A percentile compares a stretch with the other conserved stretches of the same genome.
These are phyloP conservation scores for Oncorhynchus clarkii DNA, from an alignment of 2,113 vertebrate genomes.

Conservation along the genomic window DNA sequence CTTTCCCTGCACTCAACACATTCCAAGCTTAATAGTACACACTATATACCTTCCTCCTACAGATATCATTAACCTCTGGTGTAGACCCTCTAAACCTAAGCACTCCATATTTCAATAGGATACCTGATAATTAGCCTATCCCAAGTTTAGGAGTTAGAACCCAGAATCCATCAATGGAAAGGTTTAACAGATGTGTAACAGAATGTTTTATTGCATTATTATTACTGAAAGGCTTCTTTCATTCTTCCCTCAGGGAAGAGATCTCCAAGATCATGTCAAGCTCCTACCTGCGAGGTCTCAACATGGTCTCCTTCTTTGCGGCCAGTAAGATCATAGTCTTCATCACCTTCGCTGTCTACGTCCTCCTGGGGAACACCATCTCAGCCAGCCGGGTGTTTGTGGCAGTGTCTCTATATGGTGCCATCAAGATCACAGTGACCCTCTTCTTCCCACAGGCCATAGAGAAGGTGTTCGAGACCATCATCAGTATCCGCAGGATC, in stretches of 20 bases:
- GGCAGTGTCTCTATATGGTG: conserved; percentile 76
- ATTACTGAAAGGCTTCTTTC: neutral
- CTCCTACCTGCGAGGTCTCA: conserved; percentile 85
- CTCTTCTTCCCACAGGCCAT: conserved; percentile 85
- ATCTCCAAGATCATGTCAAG: conserved; percentile 81
- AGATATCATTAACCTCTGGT: no score
- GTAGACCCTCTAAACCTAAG: no score
- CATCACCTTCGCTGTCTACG: conserved; percentile 80
- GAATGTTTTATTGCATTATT: neutral
- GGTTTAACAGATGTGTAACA: no score
- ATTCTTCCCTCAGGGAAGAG: conserved; percentile 72
- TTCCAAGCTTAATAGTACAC: no score
- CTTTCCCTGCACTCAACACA: no score
- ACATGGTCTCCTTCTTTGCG: conserved; percentile 83
- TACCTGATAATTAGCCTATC: no score
- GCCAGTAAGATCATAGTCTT: conserved; percentile 86
- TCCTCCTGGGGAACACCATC: conserved; percentile 78
- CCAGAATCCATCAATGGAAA: no score
- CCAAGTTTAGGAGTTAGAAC: no score
- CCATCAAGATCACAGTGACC: conserved; percentile 82
- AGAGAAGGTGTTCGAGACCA: conserved; percentile 76
- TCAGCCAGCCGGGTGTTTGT: conserved; percentile 82
- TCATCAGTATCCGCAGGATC: conserved; percentile 82
- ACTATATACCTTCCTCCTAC: no score
- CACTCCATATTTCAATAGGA: no score